phyloP scores from a whole-genome alignment of 1,140 invertebrate genomes.

The Aphaenogaster rudis region DNA sequence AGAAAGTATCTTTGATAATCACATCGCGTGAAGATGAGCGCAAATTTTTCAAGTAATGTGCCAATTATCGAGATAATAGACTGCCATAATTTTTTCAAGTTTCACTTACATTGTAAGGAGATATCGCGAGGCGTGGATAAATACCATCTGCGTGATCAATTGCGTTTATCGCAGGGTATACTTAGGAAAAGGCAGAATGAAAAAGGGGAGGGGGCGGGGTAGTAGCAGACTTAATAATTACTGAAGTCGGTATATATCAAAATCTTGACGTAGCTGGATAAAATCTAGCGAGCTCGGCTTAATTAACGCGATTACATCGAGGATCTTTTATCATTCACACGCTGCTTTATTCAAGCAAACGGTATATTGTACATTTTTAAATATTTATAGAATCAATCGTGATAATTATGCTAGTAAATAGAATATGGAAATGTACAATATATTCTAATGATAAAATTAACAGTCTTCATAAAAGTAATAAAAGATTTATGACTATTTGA shows the following conservation, averaged over 20 bases:
- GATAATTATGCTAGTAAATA: neutral
- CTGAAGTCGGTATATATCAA: slow-evolving; percentile 49
- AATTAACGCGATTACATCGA: slow-evolving; percentile 12
- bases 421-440: neutral
- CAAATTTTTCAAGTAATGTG: neutral
- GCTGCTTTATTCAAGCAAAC: neutral
- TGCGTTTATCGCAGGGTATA: neutral
- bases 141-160: slow-evolving; percentile 28
- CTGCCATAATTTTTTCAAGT: neutral
- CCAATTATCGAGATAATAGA: neutral
- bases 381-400: neutral
- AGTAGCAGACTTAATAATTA: slow-evolving; percentile 72
- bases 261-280: slow-evolving; percentile 35
- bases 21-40: neutral
- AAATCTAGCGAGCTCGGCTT: slow-evolving; percentile 1
- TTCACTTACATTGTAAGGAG: slow-evolving; percentile 2
- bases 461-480: neutral
- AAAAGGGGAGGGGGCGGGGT: neutral
- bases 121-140: slow-evolving; percentile 25
- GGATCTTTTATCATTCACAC: neutral
- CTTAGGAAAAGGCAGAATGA: neutral
- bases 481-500: neutral
- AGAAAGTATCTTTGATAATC: neutral
- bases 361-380: neutral
- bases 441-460: slow-evolving; percentile 1